These are phyloP conservation scores for Ciona savignyi DNA, from an alignment of 23 tunicate species.

Conservation along the genomic window DNA sequence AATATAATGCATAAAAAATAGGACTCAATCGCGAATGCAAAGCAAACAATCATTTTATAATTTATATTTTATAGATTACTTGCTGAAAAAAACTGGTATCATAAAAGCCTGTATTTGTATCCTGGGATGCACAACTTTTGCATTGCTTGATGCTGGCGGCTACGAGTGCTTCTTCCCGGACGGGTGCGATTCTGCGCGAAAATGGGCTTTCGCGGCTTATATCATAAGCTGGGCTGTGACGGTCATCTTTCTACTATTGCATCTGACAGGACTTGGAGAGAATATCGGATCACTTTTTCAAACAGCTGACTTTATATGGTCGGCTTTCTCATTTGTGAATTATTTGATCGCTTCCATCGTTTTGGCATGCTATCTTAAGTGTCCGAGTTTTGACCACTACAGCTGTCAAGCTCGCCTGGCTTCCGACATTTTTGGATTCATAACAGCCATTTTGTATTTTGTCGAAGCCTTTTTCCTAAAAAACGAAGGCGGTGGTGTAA, in stretches of 20 bases:
- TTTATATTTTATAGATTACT: conserved; percentile 23
- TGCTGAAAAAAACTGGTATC: conserved; percentile 34
- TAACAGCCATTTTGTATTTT: conserved; percentile 44
- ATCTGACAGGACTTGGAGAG: conserved; percentile 34
- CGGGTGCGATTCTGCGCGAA: conserved; percentile 52
- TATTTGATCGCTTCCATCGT: conserved; percentile 67
- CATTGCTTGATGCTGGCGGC: conserved; percentile 48
- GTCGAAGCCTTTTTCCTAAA: conserved; percentile 62
- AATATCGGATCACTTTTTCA: conserved; percentile 30
- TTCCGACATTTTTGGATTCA: conserved; percentile 63
- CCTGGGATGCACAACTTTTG: conserved; percentile 66
- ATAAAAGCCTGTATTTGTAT: conserved; percentile 47
- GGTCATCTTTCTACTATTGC: conserved; percentile 48
- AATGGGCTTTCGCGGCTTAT: conserved; percentile 67
- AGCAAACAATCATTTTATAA: not conserved
- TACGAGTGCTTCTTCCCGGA: conserved; percentile 10
- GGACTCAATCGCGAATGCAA: no score
- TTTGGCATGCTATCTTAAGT: conserved; percentile 34
- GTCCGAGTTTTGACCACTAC: conserved; percentile 5
- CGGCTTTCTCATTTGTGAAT: conserved; percentile 51
- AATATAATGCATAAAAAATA: no score
- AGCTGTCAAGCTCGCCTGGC: conserved; percentile 36
- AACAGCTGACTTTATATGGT: conserved; percentile 61
- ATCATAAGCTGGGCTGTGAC: conserved; percentile 58
- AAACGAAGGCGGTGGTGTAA: no score